Evolutionary conservation across 2,797 vertebrate genomes (phyloP).

Genomic region (Momotus momota): DNA sequence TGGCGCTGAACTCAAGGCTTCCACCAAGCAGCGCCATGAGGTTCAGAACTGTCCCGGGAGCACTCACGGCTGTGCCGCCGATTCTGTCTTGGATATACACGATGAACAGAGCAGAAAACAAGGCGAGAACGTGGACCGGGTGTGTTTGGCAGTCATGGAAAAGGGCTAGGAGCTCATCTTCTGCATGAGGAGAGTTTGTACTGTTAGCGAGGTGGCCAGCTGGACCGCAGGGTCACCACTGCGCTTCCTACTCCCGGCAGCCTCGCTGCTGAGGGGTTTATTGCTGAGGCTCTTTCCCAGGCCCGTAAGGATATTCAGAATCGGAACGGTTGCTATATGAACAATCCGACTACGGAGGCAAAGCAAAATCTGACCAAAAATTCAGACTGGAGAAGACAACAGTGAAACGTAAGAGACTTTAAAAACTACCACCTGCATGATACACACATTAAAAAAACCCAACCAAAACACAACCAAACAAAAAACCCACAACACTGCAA

Average conservation of each 20-base stretch:
- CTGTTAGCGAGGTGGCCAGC: rapidly evolving
- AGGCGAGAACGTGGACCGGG: background rate
- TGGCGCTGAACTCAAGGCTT: background rate
- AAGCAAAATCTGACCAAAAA: constrained; percentile 12
- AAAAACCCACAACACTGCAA: background rate
- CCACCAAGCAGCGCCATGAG: background rate
- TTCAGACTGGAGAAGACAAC: background rate
- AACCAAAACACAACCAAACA: background rate
- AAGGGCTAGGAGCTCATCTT: background rate
- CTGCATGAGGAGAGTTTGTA: background rate
- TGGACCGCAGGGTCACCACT: background rate
- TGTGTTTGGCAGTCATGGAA: background rate
- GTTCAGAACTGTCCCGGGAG: background rate
- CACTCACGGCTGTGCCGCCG: background rate
- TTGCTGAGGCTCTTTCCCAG: background rate
- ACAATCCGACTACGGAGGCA: background rate
- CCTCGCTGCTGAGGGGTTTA: background rate
- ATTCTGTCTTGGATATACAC: background rate
- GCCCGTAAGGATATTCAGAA: background rate
- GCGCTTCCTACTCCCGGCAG: background rate
- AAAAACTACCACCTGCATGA: constrained; percentile 21
- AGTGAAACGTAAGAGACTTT: background rate
- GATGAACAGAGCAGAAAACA: background rate
- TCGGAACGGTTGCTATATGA: background rate
- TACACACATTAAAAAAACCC: background rate